Evolutionary conservation across 2,888 invertebrate species (phyloP).

Genomic region (Deilephila porcellus): DNA sequence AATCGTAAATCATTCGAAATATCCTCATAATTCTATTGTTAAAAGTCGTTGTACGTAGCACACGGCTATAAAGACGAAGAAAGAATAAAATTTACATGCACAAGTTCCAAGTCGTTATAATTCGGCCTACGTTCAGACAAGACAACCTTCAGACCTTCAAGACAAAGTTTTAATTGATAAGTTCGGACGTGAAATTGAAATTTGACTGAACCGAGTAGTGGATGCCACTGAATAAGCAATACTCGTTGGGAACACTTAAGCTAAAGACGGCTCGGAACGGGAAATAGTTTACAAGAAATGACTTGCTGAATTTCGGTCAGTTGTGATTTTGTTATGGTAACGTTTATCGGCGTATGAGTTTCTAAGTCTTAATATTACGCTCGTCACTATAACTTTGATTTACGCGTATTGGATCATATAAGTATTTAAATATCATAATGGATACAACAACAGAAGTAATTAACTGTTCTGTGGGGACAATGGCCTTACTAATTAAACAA

Average conservation of each 20-base stretch:
- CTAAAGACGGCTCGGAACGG: neutral
- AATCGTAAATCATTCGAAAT: slow-evolving; percentile 25
- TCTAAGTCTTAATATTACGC: no score
- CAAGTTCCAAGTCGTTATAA: slow-evolving; percentile 12
- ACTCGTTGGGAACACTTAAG: slow-evolving; percentile 8
- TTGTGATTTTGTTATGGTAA: neutral
- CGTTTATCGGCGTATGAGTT: no score
- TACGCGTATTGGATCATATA: no score
- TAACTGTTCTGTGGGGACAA: no score
- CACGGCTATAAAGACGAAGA: slow-evolving; percentile 23
- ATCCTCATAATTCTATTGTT: slow-evolving; percentile 24
- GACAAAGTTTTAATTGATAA: slow-evolving; percentile 32
- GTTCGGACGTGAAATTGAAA: slow-evolving; percentile 19
- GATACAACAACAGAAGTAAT: no score
- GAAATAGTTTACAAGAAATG: slow-evolving; percentile 1
- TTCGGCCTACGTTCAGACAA: neutral
- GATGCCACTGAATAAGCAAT: slow-evolving; percentile 20
- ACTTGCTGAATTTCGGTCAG: neutral
- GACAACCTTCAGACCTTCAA: slow-evolving; percentile 2
- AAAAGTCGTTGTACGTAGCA: slow-evolving; percentile 21
- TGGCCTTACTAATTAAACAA: no score
- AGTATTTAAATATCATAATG: no score
- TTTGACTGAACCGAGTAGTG: slow-evolving; percentile 6
- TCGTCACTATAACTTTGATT: no score
- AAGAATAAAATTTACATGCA: slow-evolving; percentile 27